Evolutionary conservation across 2,113 vertebrate genomes (phyloP).

Genomic region (Polypterus bichir): DNA sequence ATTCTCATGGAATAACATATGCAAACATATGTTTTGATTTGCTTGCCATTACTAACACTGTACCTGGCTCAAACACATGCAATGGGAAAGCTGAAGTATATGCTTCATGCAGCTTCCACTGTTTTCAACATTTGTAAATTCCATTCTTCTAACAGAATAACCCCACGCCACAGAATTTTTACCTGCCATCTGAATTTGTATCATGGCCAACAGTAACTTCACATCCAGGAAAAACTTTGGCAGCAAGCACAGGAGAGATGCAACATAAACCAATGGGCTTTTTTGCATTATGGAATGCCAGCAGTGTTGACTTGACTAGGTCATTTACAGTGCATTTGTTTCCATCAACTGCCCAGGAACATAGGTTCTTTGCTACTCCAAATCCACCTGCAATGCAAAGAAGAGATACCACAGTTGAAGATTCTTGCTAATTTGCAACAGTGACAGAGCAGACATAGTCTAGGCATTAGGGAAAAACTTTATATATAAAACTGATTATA

Average conservation of each 20-base stretch:
- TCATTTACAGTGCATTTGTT: slow-evolving; percentile 55
- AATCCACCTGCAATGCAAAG: slow-evolving; percentile 48
- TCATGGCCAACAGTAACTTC: slow-evolving; percentile 58
- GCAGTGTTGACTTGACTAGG: slow-evolving; percentile 44
- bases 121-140: background rate
- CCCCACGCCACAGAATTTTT: slow-evolving; percentile 9
- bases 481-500: no score
- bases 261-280: slow-evolving; percentile 66
- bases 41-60: no score
- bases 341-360: slow-evolving; percentile 65
- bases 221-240: slow-evolving; percentile 59
- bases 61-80: no score
- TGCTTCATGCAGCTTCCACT: background rate
- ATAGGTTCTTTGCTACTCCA: slow-evolving; percentile 62
- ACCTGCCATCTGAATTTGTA: slow-evolving; percentile 31
- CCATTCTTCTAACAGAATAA: background rate
- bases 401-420: background rate
- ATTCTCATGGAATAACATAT: no score
- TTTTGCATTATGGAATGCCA: slow-evolving; percentile 49
- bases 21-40: no score
- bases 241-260: slow-evolving; percentile 59
- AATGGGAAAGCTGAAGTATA: no score
- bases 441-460: no score
- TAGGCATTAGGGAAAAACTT: no score
- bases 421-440: no score